A percentile compares a stretch with the other conserved stretches of the same genome.
Conservation (phyloP, 1,140 invertebrate genomes). For the Drosophila sproati region DNA sequence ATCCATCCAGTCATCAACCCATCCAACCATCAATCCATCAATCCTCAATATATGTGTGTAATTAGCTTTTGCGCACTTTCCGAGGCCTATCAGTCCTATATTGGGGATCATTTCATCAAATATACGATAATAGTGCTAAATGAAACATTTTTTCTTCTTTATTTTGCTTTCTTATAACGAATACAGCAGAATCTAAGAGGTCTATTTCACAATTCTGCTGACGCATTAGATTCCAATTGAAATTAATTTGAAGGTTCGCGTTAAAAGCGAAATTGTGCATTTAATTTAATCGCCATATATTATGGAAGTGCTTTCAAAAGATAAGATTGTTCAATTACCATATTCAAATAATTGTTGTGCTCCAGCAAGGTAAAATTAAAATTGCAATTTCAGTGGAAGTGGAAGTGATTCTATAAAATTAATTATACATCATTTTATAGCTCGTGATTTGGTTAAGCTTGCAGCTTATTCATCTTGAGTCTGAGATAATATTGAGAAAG, state of each 20-base stretch:
- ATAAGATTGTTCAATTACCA: too few species aligned
- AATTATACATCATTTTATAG: too few species aligned
- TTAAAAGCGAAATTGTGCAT: too few species aligned
- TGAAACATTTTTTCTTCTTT: not conserved
- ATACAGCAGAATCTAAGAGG: not conserved
- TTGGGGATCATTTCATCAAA: conserved; percentile 5
- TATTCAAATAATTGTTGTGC: not conserved
- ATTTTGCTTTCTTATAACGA: not conserved
- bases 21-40: not conserved
- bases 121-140: conserved; percentile 30
- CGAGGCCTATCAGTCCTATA: conserved; percentile 14
- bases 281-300: too few species aligned
- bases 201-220: not conserved
- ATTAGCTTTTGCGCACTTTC: conserved; percentile 2
- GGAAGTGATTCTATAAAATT: too few species aligned
- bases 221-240: too few species aligned
- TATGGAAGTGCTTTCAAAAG: too few species aligned
- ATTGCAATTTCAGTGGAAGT: not conserved
- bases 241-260: too few species aligned
- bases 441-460: not conserved
- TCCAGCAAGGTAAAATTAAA: not conserved
- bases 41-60: not conserved
- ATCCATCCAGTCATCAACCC: not conserved
- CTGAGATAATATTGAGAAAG: not conserved
- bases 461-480: not conserved